phyloP scores from a whole-genome alignment of 2,797 vertebrate species.

The Chromis chromis region DNA sequence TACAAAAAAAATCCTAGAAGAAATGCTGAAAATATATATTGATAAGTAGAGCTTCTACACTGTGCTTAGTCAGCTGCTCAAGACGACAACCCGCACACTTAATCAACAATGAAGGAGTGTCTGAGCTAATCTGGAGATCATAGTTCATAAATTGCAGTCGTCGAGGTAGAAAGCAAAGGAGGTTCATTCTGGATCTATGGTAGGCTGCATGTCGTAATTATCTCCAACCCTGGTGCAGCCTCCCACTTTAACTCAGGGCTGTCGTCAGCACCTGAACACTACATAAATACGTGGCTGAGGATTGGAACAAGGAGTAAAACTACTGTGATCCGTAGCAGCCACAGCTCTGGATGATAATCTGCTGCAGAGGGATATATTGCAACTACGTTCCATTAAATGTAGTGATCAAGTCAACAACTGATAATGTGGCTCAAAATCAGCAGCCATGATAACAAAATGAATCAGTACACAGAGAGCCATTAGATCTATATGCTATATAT shows the following conservation, averaged over 20 bases:
- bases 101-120: constrained; percentile 34
- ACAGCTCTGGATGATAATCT: constrained; percentile 31
- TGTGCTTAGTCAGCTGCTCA: constrained; percentile 21
- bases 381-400: constrained; percentile 4
- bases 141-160: constrained; percentile 59
- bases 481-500: constrained; percentile 43
- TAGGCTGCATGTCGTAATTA: constrained; percentile 59
- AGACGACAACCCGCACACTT: constrained; percentile 9
- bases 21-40: neutral
- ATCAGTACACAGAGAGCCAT: constrained; percentile 27
- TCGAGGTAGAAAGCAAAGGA: constrained; percentile 23
- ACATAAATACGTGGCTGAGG: constrained; percentile 64
- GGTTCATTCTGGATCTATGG: constrained; percentile 47
- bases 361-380: constrained; percentile 4
- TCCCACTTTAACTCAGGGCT: constrained; percentile 63
- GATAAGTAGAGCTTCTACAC: neutral
- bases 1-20: too few relatives aligned
- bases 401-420: constrained; percentile 1
- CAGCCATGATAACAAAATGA: constrained; percentile 25
- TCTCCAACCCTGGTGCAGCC: constrained; percentile 28
- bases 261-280: constrained; percentile 58
- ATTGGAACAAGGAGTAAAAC: constrained; percentile 35
- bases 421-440: constrained; percentile 15
- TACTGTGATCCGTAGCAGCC: constrained; percentile 46
- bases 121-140: constrained; percentile 63